Percentiles rank a stretch among this genome's conserved stretches.
Conservation (phyloP, 2,113 vertebrate species). For the Butastur rufipennis region DNA sequence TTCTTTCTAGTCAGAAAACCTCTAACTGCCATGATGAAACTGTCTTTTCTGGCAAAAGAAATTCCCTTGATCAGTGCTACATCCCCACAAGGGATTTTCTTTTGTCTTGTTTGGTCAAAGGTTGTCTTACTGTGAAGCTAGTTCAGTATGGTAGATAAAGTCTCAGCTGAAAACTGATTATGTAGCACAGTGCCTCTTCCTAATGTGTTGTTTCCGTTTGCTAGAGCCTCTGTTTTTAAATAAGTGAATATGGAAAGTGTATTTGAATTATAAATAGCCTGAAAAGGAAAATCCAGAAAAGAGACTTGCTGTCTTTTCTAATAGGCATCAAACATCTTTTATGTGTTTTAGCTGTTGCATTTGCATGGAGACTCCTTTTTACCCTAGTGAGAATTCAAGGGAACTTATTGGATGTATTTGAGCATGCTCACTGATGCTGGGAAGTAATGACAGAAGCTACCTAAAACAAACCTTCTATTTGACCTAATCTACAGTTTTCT, state of each 20-base stretch:
- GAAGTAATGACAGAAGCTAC: background rate
- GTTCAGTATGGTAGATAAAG: constrained; percentile 2
- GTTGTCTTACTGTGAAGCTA: constrained; percentile 10
- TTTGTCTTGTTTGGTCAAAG: background rate
- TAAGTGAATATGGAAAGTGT: background rate
- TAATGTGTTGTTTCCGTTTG: background rate
- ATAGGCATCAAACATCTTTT: background rate
- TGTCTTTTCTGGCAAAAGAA: constrained; percentile 29
- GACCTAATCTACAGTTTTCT: background rate
- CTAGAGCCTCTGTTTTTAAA: background rate
- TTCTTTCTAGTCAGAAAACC: constrained; percentile 30
- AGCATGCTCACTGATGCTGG: background rate
- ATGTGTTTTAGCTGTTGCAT: rapidly evolving
- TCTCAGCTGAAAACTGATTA: background rate
- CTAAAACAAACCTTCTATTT: background rate
- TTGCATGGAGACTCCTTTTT: background rate
- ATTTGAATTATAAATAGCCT: constrained; percentile 8
- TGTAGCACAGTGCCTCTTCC: background rate
- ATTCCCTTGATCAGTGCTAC: constrained; percentile 21
- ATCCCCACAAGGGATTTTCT: constrained; percentile 7
- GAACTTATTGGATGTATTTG: background rate
- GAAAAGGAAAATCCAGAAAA: background rate
- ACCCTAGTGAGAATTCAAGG: background rate
- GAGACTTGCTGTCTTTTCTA: background rate
- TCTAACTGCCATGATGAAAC: constrained; percentile 1